These are phyloP conservation scores for Sterna hirundo DNA, from an alignment of 2,113 vertebrate species.

Conservation along the genomic window DNA sequence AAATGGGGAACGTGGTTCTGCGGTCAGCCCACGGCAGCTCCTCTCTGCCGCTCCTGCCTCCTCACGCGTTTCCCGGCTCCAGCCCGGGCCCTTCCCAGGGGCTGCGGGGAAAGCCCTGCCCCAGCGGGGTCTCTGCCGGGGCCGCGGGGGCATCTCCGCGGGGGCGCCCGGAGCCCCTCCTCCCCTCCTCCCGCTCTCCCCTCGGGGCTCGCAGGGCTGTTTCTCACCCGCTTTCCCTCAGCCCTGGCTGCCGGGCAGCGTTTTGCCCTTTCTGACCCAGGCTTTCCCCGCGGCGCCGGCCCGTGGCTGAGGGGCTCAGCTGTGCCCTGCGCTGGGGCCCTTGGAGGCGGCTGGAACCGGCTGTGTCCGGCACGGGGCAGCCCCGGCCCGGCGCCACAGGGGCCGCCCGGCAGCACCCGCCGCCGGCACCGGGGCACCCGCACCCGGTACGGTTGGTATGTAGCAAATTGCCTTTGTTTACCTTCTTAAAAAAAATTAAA, in stretches of 20 bases:
- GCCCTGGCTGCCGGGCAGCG: too few relatives aligned
- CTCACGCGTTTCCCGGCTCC: accelerated
- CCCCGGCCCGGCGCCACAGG: accelerated
- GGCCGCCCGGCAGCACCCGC: accelerated
- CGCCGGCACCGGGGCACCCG: accelerated
- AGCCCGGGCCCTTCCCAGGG: accelerated
- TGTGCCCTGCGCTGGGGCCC: too few relatives aligned
- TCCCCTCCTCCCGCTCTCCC: too few relatives aligned
- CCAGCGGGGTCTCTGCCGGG: too few relatives aligned
- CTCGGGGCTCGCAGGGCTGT: too few relatives aligned
- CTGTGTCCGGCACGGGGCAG: too few relatives aligned
- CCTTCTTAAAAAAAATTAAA: background rate
- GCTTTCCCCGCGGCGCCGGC: background rate
- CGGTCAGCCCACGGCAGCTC: accelerated
- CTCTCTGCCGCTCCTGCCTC: accelerated
- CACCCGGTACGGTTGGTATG: accelerated
- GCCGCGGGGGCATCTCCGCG: too few relatives aligned
- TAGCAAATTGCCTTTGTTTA: background rate
- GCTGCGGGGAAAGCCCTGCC: background rate
- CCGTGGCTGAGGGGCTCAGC: background rate
- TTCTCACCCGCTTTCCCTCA: too few relatives aligned
- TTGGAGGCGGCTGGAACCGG: too few relatives aligned
- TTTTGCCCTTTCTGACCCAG: background rate
- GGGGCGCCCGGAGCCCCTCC: too few relatives aligned
- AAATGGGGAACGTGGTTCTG: accelerated